Conservation (phyloP, 2,797 vertebrate genomes). For the Manis crassicaudata region DNA sequence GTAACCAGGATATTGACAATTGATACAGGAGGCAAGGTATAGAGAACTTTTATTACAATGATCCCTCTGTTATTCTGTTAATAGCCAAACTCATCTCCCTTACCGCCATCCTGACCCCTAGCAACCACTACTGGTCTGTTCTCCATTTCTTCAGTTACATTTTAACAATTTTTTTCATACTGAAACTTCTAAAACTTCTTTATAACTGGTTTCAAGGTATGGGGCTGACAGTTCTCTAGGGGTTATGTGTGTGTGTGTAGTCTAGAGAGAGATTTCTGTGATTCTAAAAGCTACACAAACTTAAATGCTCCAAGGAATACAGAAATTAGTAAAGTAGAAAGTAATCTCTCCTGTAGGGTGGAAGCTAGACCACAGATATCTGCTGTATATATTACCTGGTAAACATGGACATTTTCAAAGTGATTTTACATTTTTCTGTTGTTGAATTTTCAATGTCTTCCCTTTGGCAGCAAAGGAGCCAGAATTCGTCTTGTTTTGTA, state of each 20-base stretch:
- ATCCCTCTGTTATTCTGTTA: background rate
- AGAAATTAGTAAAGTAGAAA: constrained; percentile 1
- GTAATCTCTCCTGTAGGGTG: background rate
- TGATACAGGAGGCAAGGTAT: background rate
- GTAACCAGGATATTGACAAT: background rate
- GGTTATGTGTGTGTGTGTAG: background rate
- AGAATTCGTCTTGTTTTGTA: background rate
- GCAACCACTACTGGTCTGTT: background rate
- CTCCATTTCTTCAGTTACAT: background rate
- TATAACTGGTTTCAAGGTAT: background rate
- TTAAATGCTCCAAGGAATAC: background rate
- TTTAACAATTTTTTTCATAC: background rate
- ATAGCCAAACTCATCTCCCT: background rate
- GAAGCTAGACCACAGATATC: background rate
- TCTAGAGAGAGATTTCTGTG: background rate
- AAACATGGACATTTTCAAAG: background rate
- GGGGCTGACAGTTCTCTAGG: background rate
- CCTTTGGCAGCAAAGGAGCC: background rate
- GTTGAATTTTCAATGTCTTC: background rate
- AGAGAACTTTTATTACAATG: background rate
- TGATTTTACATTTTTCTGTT: background rate
- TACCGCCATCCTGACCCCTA: background rate
- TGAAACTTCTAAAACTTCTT: background rate
- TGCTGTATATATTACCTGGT: background rate
- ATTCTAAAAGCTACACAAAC: background rate